phyloP scores from a whole-genome alignment of 1,140 invertebrate genomes.

The Drosophila asahinai region DNA sequence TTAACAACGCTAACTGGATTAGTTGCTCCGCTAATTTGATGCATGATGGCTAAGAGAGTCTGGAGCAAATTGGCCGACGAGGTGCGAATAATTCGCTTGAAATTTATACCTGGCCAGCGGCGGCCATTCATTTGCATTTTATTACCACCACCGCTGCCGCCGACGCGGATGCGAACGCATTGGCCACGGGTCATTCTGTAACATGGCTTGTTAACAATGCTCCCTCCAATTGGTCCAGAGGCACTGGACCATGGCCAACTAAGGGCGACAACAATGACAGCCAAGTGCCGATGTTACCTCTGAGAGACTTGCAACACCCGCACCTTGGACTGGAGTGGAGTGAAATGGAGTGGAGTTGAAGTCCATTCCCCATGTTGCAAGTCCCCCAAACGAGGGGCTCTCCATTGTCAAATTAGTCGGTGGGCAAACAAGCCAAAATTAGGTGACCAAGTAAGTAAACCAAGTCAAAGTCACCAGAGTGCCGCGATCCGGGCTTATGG shows the following conservation, averaged over 20 bases:
- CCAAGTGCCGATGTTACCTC: slow-evolving; percentile 33
- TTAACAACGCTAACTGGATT: slow-evolving; percentile 78
- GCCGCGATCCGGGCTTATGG: slow-evolving; percentile 40
- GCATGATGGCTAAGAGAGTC: slow-evolving; percentile 60
- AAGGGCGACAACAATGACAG: slow-evolving; percentile 77
- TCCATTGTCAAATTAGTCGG: slow-evolving; percentile 75
- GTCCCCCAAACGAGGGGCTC: slow-evolving; percentile 19
- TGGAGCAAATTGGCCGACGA: slow-evolving; percentile 71
- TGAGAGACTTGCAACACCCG: slow-evolving; percentile 65
- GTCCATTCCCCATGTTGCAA: slow-evolving; percentile 63
- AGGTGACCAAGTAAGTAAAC: slow-evolving; percentile 72
- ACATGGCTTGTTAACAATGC: slow-evolving; percentile 77
- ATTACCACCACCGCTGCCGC: slow-evolving; percentile 38
- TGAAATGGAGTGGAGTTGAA: not conserved
- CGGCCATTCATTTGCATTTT: slow-evolving; percentile 80
- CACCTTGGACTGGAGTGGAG: slow-evolving; percentile 33
- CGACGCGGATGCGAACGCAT: slow-evolving; percentile 53
- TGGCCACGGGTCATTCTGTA: slow-evolving; percentile 83
- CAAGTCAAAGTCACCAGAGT: slow-evolving; percentile 75
- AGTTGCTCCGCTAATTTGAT: slow-evolving; percentile 72
- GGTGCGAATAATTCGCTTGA: slow-evolving; percentile 70
- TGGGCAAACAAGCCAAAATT: slow-evolving; percentile 74
- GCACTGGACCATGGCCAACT: slow-evolving; percentile 74
- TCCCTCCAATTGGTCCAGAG: slow-evolving; percentile 68
- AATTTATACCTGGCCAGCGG: slow-evolving; percentile 41